Conservation (phyloP, 1,140 invertebrate species). For the Agrilus planipennis region DNA sequence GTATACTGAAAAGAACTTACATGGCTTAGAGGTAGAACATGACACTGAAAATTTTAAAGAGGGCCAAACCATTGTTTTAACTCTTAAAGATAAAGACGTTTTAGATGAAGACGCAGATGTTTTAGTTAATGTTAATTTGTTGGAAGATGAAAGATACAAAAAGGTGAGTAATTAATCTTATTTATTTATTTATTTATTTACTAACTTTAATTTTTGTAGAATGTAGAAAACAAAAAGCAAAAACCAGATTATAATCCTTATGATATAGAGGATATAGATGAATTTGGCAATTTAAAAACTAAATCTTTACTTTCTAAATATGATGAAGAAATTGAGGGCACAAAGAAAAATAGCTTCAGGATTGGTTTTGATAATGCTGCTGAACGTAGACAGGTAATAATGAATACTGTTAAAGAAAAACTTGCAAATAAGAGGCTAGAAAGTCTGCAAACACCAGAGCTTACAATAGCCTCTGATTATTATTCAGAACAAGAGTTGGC, state of each 20-base stretch:
- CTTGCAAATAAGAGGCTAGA: slow-evolving; percentile 60
- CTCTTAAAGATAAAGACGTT: slow-evolving; percentile 86
- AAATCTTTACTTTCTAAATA: slow-evolving; percentile 79
- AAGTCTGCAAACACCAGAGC: slow-evolving; percentile 51
- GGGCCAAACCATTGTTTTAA: slow-evolving; percentile 78
- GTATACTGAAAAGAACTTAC: slow-evolving; percentile 60
- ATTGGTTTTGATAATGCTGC: slow-evolving; percentile 50
- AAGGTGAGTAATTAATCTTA: slow-evolving; percentile 40
- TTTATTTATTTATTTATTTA: slow-evolving; percentile 9
- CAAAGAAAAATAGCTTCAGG: slow-evolving; percentile 64
- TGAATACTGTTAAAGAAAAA: slow-evolving; percentile 42
- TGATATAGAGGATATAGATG: slow-evolving; percentile 76
- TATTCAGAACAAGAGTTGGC: slow-evolving; percentile 69
- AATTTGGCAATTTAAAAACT: slow-evolving; percentile 60
- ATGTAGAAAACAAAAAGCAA: slow-evolving; percentile 68
- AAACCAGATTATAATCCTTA: slow-evolving; percentile 74
- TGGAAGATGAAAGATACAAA: slow-evolving; percentile 85
- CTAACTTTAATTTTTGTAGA: slow-evolving; percentile 3
- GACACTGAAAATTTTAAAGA: slow-evolving; percentile 68
- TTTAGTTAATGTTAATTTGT: slow-evolving; percentile 90
- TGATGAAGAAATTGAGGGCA: slow-evolving; percentile 87
- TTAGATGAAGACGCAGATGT: slow-evolving; percentile 83
- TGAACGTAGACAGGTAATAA: slow-evolving; percentile 36
- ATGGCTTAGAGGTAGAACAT: slow-evolving; percentile 82
- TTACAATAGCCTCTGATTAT: slow-evolving; percentile 77